These are phyloP conservation scores for Tipula unca DNA, from an alignment of 2,888 invertebrate species.

Conservation along the genomic window DNA sequence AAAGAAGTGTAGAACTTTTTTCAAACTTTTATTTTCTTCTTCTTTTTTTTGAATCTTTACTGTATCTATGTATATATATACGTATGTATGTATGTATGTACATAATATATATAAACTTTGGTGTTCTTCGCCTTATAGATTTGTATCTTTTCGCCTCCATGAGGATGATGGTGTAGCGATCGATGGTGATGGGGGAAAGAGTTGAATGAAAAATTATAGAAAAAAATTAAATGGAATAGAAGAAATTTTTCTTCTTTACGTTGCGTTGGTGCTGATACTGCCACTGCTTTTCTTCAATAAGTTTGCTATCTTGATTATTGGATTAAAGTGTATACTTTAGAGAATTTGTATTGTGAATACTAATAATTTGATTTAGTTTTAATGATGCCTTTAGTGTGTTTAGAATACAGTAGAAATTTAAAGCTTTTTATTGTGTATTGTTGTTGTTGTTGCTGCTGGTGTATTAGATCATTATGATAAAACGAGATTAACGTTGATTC, in stretches of 20 bases:
- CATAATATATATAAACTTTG: not conserved
- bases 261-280: not conserved
- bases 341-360: not conserved
- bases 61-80: no score
- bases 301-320: constrained; percentile 8
- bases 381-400: constrained; percentile 14
- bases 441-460: not conserved
- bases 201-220: not conserved
- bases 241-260: not conserved
- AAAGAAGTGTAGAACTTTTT: not conserved
- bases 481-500: not conserved
- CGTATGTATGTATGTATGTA: no score
- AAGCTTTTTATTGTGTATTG: not conserved
- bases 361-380: constrained; percentile 14
- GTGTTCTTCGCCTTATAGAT: not conserved
- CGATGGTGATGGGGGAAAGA: not conserved
- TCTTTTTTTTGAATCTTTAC: not conserved
- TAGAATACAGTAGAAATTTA: not conserved
- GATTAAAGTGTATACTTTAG: constrained; percentile 8
- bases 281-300: not conserved
- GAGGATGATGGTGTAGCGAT: not conserved
- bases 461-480: not conserved
- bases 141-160: not conserved
- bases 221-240: not conserved
- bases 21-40: not conserved